A percentile compares a stretch with the other conserved stretches of the same genome.
Conservation (phyloP, 2,888 invertebrate genomes). For the Drosophila cyrtoloma region DNA sequence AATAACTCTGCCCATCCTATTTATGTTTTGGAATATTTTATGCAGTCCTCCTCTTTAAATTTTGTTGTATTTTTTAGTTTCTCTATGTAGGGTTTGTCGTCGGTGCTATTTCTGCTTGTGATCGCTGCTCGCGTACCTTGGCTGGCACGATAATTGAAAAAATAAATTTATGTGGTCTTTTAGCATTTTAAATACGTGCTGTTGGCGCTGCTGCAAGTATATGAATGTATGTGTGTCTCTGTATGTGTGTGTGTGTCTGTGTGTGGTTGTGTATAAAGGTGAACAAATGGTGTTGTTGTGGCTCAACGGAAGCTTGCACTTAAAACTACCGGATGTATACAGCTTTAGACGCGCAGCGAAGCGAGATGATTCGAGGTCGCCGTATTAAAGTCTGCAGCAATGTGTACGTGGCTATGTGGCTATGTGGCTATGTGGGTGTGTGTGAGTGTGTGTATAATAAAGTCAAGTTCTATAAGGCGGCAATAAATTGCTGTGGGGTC, state of each 20-base stretch:
- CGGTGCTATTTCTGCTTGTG: slow-evolving; percentile 30
- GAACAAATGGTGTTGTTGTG: slow-evolving; percentile 25
- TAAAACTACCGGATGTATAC: slow-evolving; percentile 57
- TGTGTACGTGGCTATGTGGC: slow-evolving; percentile 10
- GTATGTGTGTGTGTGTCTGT: not conserved
- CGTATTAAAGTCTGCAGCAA: slow-evolving; percentile 21
- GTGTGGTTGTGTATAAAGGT: slow-evolving; percentile 18
- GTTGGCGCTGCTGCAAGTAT: slow-evolving; percentile 6
- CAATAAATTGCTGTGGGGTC: slow-evolving; percentile 48
- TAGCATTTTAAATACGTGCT: slow-evolving; percentile 71
- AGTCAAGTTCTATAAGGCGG: slow-evolving; percentile 57
- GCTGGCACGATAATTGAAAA: slow-evolving; percentile 69
- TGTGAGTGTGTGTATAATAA: slow-evolving; percentile 35
- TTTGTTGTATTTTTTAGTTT: not conserved
- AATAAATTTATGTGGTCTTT: slow-evolving; percentile 77
- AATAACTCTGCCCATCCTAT: not conserved
- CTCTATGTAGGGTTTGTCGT: slow-evolving; percentile 30
- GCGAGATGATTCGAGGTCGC: slow-evolving; percentile 18
- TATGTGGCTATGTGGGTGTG: slow-evolving; percentile 11
- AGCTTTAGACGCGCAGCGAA: slow-evolving; percentile 20
- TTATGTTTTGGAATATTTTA: slow-evolving; percentile 62
- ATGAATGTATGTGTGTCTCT: not conserved
- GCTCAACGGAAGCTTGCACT: slow-evolving; percentile 63
- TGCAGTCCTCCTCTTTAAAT: slow-evolving; percentile 36
- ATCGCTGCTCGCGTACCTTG: slow-evolving; percentile 43